Evolutionary conservation across 2,888 invertebrate genomes (phyloP), one percentile per base, ranked within the genome.

Genomic region (Ennomos erosarius): DNA sequence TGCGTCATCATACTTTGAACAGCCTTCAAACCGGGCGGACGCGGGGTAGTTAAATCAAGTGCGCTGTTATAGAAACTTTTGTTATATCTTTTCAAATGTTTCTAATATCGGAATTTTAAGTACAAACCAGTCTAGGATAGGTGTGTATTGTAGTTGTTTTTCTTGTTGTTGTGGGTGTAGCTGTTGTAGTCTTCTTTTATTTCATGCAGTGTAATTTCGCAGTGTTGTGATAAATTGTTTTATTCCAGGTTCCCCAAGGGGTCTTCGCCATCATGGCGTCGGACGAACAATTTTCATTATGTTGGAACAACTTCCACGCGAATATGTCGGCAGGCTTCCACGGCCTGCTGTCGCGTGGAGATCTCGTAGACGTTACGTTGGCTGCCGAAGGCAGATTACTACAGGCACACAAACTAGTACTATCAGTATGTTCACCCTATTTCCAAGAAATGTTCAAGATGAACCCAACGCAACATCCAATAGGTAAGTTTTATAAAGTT

Each of bases 301-400:
- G 95, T 91, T 95, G 95, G 95, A 95, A 95, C 91, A 95, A 95
- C 91, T 95, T 95, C 92, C 95, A 95, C 89, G 94, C 94, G 68
- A 95, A 95, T 78, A 93, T 95, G 91, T 94, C 95, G 65, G 94
- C 94, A 84, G 95, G 95, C 75, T 95, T 95, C 82, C 95, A 95
- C 76, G 95, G 95, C 84, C 94, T 95, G 81, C 87, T 95, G 85
- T 94, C 94, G 80, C 94, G 94, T 82, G 95, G 95, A 67, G 94
- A 95, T 83, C 85, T 95, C 75, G 95, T 95, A 71, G 95, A 95
- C 73, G 95, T 95, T 59, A 95, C 95, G 37, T 85, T 95, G 77
- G 95, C 95, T 76, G 95, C 95, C 76, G 95, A 95, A 83, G 95
- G 95, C 79, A 93, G 95, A 71, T 92, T 95, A 81, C 92, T 95